Conservation (phyloP, 92 coral and sea anemone species). For the Virgularia gustaviana region DNA sequence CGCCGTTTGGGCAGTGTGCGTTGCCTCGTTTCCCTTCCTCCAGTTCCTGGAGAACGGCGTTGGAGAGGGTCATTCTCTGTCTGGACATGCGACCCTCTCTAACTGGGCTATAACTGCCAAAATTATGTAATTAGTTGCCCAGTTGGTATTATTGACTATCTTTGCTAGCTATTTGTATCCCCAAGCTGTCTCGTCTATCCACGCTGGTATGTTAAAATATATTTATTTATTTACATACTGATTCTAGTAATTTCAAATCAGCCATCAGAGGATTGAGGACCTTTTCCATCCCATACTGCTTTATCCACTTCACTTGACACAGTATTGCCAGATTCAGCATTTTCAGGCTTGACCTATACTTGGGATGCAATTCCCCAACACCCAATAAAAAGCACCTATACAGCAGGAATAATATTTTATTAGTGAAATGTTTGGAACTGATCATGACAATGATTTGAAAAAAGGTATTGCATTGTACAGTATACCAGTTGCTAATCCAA, state of each 20-base stretch:
- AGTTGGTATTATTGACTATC: no score
- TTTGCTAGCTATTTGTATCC: no score
- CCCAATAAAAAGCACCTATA: slow-evolving; percentile 55
- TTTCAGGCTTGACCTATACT: slow-evolving; percentile 42
- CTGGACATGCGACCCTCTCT: no score
- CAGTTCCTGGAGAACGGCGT: no score
- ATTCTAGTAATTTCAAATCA: slow-evolving; percentile 42
- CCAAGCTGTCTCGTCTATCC: no score
- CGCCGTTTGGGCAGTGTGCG: no score
- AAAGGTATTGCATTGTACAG: background rate
- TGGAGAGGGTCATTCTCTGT: no score
- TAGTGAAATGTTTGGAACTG: background rate
- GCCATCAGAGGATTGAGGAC: slow-evolving; percentile 47
- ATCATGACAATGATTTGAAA: background rate
- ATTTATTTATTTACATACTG: slow-evolving; percentile 27
- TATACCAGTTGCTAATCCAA: background rate
- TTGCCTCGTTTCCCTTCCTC: no score
- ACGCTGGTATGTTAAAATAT: no score
- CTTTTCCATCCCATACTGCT: slow-evolving; percentile 40
- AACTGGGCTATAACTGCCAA: no score
- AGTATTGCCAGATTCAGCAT: slow-evolving; percentile 40
- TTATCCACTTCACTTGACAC: slow-evolving; percentile 44
- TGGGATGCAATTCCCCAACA: slow-evolving; percentile 56
- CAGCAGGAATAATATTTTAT: background rate
- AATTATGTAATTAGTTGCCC: no score